Percentiles rank a stretch among this genome's conserved stretches.
Evolutionary conservation across 2,113 vertebrate genomes (phyloP).

Genomic region (Phaethon lepturus): DNA sequence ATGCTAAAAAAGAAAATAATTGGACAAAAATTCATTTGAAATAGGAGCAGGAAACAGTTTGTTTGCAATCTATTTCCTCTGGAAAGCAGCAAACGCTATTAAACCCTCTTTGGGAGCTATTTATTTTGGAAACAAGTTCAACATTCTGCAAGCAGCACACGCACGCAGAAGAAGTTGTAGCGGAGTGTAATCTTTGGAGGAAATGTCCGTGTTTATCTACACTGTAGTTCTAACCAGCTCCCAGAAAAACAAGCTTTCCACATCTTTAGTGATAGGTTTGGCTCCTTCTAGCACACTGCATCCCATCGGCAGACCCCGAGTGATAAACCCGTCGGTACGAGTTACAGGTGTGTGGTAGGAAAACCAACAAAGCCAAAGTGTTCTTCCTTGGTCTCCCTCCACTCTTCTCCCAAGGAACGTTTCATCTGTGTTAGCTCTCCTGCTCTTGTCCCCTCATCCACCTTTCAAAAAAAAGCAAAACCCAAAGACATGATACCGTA

Average conservation of each 20-base stretch:
- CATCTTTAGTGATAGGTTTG: background rate
- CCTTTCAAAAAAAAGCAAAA: background rate
- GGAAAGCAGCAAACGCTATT: slow-evolving; percentile 74
- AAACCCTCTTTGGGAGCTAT: slow-evolving; percentile 78
- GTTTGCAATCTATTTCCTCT: slow-evolving; percentile 80
- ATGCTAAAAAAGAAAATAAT: slow-evolving; percentile 83
- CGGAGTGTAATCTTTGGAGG: slow-evolving; percentile 15
- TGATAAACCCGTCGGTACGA: background rate
- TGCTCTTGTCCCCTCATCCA: background rate
- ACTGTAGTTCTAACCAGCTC: slow-evolving; percentile 14
- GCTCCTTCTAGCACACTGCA: background rate
- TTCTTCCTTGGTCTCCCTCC: background rate
- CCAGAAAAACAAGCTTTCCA: slow-evolving; percentile 29
- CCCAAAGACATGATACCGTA: fast-evolving
- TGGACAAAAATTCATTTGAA: slow-evolving; percentile 80
- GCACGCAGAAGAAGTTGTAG: slow-evolving; percentile 6
- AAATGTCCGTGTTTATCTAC: background rate
- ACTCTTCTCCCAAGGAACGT: background rate
- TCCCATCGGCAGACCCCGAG: background rate
- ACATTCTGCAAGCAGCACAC: slow-evolving; percentile 55
- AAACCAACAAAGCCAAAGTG: background rate
- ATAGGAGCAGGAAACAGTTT: slow-evolving; percentile 80
- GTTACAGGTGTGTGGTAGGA: background rate
- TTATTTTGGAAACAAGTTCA: slow-evolving; percentile 79
- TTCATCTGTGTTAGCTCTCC: background rate